Base-by-base conservation (phyloP, 2,797 vertebrate species). In the Danio kyathit region DNA sequence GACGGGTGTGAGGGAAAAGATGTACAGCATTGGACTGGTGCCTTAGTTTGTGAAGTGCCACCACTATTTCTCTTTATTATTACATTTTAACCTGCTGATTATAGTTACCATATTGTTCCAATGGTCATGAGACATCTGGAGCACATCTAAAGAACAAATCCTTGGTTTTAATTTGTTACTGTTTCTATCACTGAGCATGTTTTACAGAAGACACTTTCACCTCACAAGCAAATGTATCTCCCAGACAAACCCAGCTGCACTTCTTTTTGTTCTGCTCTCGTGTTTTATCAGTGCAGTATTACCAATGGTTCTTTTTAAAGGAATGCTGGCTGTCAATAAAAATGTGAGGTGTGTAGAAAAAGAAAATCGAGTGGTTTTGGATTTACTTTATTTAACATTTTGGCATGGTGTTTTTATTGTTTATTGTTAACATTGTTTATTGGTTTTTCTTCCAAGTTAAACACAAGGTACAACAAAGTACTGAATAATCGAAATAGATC, bases 121-220 rank as follows among this genome's bases (percentile, higher is more conserved):
- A 72, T 8, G 7, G 7, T 59, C 12, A 21, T 3, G 52, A 43
- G 7, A 57, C 17, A 54, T 38, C 52, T 72, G n/a, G 49, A 54
- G 56, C 60, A 76, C n/a, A 16, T 74, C 56, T 80, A 83, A 80
- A 83, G 65, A 54, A 76, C 80, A 4, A 14, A 13, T 48, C n/a
- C 38, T 61, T 21, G 74, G 61, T 85, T 81, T 70, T 51, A 14
- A 29, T 54, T 19, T 63, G 12, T 51, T 16, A 48, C 44, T 79
- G 76, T 80, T 86, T 73, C n/a, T 79, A 70, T 70, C 51, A 65
- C 40, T 56, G 52, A 64, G 80, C 80, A 80, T 82, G 82, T 78
- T 80, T 80, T 71, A 73, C 63, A 82, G 29, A 80, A 79, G 72
- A 16, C 21, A 64, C 19, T 14, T 67, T 60, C 46, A 75, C 72